Conservation (phyloP, 2,888 invertebrate genomes). For the Thera britannica region DNA sequence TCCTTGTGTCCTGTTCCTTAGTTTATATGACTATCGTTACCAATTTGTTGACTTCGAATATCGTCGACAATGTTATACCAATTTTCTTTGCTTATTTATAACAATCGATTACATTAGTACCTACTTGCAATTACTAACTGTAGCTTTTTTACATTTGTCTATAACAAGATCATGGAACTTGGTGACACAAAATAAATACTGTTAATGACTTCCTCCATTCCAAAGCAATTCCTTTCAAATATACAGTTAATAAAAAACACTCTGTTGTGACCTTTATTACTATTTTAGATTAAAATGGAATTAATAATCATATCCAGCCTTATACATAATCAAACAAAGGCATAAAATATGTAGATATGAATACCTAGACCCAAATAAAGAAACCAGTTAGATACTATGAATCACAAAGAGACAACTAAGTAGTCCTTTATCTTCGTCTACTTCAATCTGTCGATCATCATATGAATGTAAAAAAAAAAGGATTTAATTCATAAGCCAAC, state of each 20-base stretch:
- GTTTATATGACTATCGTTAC: too few relatives aligned
- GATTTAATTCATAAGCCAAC: too few relatives aligned
- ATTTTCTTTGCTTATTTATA: too few relatives aligned
- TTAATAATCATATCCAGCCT: slow-evolving; percentile 25
- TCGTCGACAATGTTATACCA: too few relatives aligned
- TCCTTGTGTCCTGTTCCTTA: too few relatives aligned
- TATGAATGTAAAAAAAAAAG: too few relatives aligned
- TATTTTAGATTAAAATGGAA: slow-evolving; percentile 24
- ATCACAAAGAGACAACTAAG: slow-evolving; percentile 5
- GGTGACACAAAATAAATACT: slow-evolving; percentile 23
- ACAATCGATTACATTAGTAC: not conserved
- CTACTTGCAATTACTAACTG: too few relatives aligned
- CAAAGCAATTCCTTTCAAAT: slow-evolving; percentile 27
- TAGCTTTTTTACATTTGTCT: not conserved
- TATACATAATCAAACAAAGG: slow-evolving; percentile 20
- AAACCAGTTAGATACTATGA: slow-evolving; percentile 9
- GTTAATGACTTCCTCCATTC: slow-evolving; percentile 28
- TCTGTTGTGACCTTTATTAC: slow-evolving; percentile 21
- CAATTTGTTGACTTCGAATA: too few relatives aligned
- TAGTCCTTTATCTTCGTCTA: not conserved
- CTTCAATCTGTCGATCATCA: too few relatives aligned
- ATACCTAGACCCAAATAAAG: not conserved
- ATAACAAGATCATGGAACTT: slow-evolving; percentile 10
- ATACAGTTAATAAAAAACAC: slow-evolving; percentile 23
- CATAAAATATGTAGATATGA: slow-evolving; percentile 7